phyloP scores from a whole-genome alignment of 2,888 invertebrate genomes.

The Nowickia ferox region DNA sequence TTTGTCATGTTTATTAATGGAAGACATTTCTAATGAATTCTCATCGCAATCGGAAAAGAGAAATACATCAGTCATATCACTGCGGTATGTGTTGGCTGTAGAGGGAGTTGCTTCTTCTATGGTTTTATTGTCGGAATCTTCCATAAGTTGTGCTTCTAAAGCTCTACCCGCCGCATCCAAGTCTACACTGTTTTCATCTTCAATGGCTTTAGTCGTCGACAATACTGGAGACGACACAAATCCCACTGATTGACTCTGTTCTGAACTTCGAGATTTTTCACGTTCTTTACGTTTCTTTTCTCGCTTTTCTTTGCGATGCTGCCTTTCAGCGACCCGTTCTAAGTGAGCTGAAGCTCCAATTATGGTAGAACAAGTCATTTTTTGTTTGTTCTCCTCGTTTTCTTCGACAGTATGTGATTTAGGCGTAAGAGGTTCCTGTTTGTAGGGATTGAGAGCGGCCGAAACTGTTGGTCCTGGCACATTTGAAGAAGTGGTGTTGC shows the following conservation, averaged over 20 bases:
- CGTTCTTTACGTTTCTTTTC: constrained; percentile 87
- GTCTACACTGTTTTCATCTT: constrained; percentile 91
- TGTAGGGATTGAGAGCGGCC: constrained; percentile 82
- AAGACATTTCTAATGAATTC: constrained; percentile 83
- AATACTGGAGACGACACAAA: constrained; percentile 54
- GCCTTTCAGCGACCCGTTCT: constrained; percentile 78
- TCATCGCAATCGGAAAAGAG: constrained; percentile 86
- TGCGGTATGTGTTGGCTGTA: constrained; percentile 80
- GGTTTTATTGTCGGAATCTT: constrained; percentile 85
- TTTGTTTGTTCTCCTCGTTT: constrained; percentile 79
- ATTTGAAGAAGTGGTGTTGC: constrained; percentile 65
- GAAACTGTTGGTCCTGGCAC: constrained; percentile 81
- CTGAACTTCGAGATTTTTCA: constrained; percentile 83
- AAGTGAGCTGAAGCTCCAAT: constrained; percentile 70
- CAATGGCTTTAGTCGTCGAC: constrained; percentile 74
- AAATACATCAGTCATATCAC: constrained; percentile 85
- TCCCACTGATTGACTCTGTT: constrained; percentile 71
- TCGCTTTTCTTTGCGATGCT: constrained; percentile 84
- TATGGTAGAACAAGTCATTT: constrained; percentile 62
- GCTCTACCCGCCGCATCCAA: constrained; percentile 92
- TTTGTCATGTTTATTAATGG: constrained; percentile 75
- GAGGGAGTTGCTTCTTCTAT: constrained; percentile 82
- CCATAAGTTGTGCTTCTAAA: constrained; percentile 91
- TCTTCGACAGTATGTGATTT: constrained; percentile 79
- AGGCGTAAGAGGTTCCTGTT: constrained; percentile 80